A percentile compares a stretch with the other conserved stretches of the same genome.
Evolutionary conservation across 2,888 invertebrate genomes (phyloP).

Genomic region (Phasia obesa): DNA sequence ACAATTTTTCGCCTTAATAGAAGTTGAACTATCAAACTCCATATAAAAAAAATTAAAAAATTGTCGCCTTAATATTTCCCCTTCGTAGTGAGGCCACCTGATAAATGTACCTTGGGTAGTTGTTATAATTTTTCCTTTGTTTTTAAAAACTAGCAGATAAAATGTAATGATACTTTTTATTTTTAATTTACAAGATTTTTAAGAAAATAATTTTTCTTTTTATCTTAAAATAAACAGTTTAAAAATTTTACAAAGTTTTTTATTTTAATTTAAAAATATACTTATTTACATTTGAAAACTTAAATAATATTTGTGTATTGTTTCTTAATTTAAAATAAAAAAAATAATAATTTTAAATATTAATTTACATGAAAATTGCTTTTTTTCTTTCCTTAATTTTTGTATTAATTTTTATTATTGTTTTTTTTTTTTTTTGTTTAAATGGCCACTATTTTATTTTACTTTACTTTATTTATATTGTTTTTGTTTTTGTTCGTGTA

Average conservation of each 20-base stretch:
- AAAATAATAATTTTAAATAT: conserved; percentile 35
- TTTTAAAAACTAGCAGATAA: too few species aligned
- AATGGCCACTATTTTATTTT: conserved; percentile 73
- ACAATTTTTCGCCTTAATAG: too few species aligned
- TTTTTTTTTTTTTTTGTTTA: conserved; percentile 46
- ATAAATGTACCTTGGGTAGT: too few species aligned
- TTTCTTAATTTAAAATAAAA: not conserved
- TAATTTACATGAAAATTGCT: conserved; percentile 55
- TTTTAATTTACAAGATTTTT: too few species aligned
- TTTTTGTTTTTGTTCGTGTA: conserved; percentile 14
- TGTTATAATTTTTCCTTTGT: too few species aligned
- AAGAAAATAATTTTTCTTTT: too few species aligned
- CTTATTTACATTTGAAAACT: not conserved
- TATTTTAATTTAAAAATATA: conserved; percentile 11
- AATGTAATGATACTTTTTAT: too few species aligned
- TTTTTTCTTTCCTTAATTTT: conserved; percentile 24
- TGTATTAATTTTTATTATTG: conserved; percentile 24
- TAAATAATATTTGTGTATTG: not conserved
- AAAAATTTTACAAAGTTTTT: not conserved
- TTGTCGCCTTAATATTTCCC: too few species aligned
- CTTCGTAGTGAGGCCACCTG: too few species aligned
- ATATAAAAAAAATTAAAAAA: too few species aligned
- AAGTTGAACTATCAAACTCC: too few species aligned
- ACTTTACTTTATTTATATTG: conserved; percentile 34
- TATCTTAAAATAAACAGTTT: too few species aligned